Base-by-base conservation (phyloP, 1,140 invertebrate genomes). In the Meloidogyne floridensis region DNA sequence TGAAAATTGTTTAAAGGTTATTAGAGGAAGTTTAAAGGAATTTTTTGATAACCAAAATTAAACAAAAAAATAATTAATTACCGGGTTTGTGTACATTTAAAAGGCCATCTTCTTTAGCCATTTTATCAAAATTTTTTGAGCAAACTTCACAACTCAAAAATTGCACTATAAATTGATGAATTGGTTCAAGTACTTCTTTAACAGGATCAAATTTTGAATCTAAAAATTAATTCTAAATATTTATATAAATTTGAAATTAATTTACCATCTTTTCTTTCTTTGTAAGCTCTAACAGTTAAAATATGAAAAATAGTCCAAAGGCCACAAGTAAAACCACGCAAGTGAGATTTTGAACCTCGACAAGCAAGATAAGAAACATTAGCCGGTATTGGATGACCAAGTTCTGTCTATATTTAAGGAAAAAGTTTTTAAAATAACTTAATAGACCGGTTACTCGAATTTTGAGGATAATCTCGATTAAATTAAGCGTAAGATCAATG, bases 131-230 rank as follows among this genome's bases (percentile, higher is more conserved):
- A 92, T 99, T 95, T 73, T 90, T 89, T 3, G 94, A 92, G 90
- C 97, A 99, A 83, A 96, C 94, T 53, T 93, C 92, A 91, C 97
- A 99, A 5, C 96, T 95, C 91, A 99, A 98, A 91, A 97, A 99
- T 90, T 95, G 88, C 87, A 94, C 94, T 53, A 99, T 93, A 88
- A 97, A 98, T 8, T 93, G 94, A 88, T 94, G 92, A 92, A 99
- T 95, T 0, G 94, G 93, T 84, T 92, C 91, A 1, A 98, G 90
- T 11, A 97, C 93, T 87, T 91, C 91, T 15, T 83, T 80, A 4
- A 84, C 84, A 10, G 89, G 87, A 56, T 85, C 82, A 72, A 90
- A 89, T n/a, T 81, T 79, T 9, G 84, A 69, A 80, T 90, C 88
- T 89, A 78, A 70, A 88, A 82, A 53, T 15, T 54, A 72, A 65